Evolutionary conservation across 2,113 vertebrate genomes (phyloP), one percentile per base, ranked within the genome.

Genomic region (Hymenochirus boettgeri): DNA sequence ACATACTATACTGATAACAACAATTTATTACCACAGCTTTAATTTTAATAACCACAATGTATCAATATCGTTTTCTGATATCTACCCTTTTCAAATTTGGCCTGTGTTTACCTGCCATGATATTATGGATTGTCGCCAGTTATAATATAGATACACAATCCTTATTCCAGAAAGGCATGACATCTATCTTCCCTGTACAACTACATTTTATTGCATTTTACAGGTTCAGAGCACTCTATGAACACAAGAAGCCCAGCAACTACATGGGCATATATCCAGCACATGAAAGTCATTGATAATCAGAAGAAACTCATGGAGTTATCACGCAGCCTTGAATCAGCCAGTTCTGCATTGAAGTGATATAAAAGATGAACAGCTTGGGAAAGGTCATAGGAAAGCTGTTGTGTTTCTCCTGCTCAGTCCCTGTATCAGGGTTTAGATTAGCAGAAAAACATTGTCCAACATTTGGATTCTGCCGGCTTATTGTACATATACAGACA

Each of bases 201-300:
- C n/a, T n/a, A n/a, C 10, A 5, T 39, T 12, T 39, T 17, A 42
- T 33, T 27, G 72, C n/a, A 12, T 70, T 1, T 1, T 31, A 1
- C 80, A 97, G 94, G 85, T 77, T 97, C 92, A 0, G 93, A 97
- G 66, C 84, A 88, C 66, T 87, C 83, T 4, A 60, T 92, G 61
- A 89, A 85, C 2, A 77, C 85, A 61, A 77, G 88, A 56, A 92
- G 65, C 74, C 82, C 88, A 8, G 74, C 80, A 74, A 88, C 82
- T 55, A 83, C 88, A 74, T 83, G 89, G 48, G 90, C 88, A 0
- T 93, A 93, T 69, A 79, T 96, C 70, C 91, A 94, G 83, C 91
- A 92, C 82, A 83, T 96, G 70, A 88, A 80, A 56, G 92, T 94
- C 75, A 94, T 95, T 21, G 90, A 97, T 88, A 91, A 88, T 80